These are phyloP conservation scores for Cylloceria caligata DNA, from an alignment of 2,888 invertebrate species.

Conservation along the genomic window DNA sequence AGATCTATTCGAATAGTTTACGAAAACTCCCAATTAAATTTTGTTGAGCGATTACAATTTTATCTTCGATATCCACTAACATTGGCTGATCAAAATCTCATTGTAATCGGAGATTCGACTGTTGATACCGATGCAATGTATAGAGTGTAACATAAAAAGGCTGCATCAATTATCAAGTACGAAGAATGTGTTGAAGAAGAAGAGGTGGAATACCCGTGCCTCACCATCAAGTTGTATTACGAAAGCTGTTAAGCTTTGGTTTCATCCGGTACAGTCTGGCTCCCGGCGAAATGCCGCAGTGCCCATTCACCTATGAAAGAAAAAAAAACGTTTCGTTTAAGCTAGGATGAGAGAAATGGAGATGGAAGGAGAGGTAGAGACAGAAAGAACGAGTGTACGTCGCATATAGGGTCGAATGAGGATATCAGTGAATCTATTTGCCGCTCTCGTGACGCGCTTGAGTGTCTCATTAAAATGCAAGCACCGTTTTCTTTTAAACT, in stretches of 20 bases:
- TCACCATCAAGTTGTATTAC: background rate
- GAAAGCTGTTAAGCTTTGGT: constrained; percentile 23
- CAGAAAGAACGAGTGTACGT: constrained; percentile 63
- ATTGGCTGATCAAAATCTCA: background rate
- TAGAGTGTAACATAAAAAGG: constrained; percentile 9
- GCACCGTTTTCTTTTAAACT: constrained; percentile 80
- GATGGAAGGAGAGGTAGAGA: constrained; percentile 65
- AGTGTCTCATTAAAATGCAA: constrained; percentile 82
- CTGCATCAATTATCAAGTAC: constrained; percentile 2
- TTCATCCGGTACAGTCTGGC: constrained; percentile 13
- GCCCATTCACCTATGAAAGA: constrained; percentile 72
- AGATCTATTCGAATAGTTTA: background rate
- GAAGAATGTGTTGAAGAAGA: constrained; percentile 1
- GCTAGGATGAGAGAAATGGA: constrained; percentile 52
- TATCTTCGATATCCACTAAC: background rate
- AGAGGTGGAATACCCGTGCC: background rate
- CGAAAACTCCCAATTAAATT: background rate
- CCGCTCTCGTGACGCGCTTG: constrained; percentile 74
- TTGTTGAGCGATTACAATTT: background rate
- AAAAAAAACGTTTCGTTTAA: constrained; percentile 45
- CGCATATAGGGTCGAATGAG: constrained; percentile 59
- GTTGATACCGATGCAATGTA: too few species aligned
- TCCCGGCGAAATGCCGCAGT: constrained; percentile 69
- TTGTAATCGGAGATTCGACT: background rate
- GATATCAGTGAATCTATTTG: constrained; percentile 83